Evolutionary conservation across 2,888 invertebrate genomes (phyloP), one percentile per base, ranked within the genome.

Genomic region (Drosophila barbarae): DNA sequence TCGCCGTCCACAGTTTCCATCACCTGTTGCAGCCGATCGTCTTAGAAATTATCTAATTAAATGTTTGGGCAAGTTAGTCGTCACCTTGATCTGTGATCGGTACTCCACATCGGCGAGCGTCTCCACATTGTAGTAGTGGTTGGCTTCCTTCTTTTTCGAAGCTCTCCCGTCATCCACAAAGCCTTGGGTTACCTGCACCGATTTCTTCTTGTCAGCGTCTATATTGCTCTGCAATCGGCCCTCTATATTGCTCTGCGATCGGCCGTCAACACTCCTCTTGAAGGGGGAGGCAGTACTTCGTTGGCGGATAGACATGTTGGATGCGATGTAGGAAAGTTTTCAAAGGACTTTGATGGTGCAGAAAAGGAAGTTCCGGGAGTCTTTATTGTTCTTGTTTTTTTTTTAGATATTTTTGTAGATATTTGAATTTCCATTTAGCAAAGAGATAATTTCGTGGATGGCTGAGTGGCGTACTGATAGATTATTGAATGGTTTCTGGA

Each of bases 61-160:
- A 13, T 9, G 13, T 26, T 6, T 10, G 2, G 13, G 2, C 4
- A 3, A 6, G 8, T 23, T 12, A 8, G 10, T 28, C 9, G 30
- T 21, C 18, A 81, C 80, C 71, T 56, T 72, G 10, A 84, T 55
- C 5, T 81, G 72, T 8, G 49, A 2, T 6, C 81, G 78, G 26
- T 69, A 63, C 5, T 72, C 56, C 3, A 81, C 51, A 8, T 71
- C 63, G 1, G 36, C 7, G 1, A 28, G 10, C 7, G 78, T 67
- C 36, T 77, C 78, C 34, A 50, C 18, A 0, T 50, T 54, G 50
- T 78, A 81, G 7, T 59, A 56, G 42, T 84, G 72, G 5, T 35
- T 1, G 2, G 12, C 15, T 0, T 59, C 49, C 34, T 69, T 74
- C 32, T 69, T 69, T 28, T 55, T 70, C 0, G 18, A 9, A 18